Conservation (phyloP, 2,113 vertebrate genomes). For the Sceloporus tristichus region DNA sequence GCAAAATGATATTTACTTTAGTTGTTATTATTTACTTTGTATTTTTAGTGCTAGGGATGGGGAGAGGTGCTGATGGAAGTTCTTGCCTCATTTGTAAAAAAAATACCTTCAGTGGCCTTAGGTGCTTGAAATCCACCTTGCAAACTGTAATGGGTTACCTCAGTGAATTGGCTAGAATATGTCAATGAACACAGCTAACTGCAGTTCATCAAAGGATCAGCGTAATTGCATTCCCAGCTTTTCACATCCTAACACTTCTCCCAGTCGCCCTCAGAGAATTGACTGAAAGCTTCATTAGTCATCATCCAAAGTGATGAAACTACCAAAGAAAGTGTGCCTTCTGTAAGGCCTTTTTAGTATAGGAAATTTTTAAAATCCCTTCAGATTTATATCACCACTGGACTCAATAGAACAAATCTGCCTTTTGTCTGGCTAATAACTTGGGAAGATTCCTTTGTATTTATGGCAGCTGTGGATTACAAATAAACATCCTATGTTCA, state of each 20-base stretch:
- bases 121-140: not conserved
- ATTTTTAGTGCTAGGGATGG: no score
- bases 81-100: not conserved
- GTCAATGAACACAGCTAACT: not conserved
- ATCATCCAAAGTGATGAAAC: not conserved
- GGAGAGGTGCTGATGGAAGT: no score
- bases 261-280: not conserved
- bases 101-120: not conserved
- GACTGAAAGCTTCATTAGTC: conserved; percentile 16
- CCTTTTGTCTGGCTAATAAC: not conserved
- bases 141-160: no score
- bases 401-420: not conserved
- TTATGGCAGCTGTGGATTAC: not conserved
- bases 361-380: not conserved
- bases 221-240: not conserved
- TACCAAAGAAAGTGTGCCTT: not conserved
- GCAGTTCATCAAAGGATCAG: no score
- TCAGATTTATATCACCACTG: conserved; percentile 1
- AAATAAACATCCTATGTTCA: not conserved
- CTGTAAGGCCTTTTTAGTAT: not conserved
- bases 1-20: no score
- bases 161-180: not conserved
- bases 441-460: conserved; percentile 6
- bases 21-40: no score
- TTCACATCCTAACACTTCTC: not conserved